phyloP scores from a whole-genome alignment of 2,888 invertebrate genomes.

The Andricus curvator region DNA sequence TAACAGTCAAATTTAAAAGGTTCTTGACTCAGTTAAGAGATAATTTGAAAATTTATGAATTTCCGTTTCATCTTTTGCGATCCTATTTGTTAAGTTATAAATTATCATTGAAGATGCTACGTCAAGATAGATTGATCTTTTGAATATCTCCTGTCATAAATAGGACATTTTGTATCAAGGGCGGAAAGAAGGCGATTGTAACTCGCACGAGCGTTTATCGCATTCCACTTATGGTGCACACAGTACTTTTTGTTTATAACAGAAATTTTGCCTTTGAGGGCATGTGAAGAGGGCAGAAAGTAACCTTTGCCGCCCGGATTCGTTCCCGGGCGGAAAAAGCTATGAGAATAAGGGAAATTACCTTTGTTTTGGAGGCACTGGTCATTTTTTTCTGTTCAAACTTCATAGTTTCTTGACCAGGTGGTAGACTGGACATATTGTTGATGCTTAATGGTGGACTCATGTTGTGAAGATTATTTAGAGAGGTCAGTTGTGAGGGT shows the following conservation, averaged over 20 bases:
- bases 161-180: not conserved
- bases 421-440: conserved; percentile 66
- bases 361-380: conserved; percentile 87
- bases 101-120: not conserved
- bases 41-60: conserved; percentile 12
- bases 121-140: not conserved
- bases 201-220: too few relatives aligned
- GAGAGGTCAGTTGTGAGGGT: conserved; percentile 78
- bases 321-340: too few relatives aligned
- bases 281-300: too few relatives aligned
- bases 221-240: too few relatives aligned
- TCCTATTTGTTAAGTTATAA: not conserved
- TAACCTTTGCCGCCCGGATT: too few relatives aligned
- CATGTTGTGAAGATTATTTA: conserved; percentile 70
- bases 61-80: not conserved
- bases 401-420: conserved; percentile 84
- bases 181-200: too few relatives aligned
- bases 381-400: conserved; percentile 91
- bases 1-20: conserved; percentile 16
- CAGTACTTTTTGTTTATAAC: too few relatives aligned
- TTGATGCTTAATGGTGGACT: conserved; percentile 72
- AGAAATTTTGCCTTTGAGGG: too few relatives aligned
- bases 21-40: conserved; percentile 3
- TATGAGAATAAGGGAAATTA: conserved; percentile 58
- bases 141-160: not conserved